phyloP scores from a whole-genome alignment of 2,888 invertebrate species.

The Tholera decimalis region DNA sequence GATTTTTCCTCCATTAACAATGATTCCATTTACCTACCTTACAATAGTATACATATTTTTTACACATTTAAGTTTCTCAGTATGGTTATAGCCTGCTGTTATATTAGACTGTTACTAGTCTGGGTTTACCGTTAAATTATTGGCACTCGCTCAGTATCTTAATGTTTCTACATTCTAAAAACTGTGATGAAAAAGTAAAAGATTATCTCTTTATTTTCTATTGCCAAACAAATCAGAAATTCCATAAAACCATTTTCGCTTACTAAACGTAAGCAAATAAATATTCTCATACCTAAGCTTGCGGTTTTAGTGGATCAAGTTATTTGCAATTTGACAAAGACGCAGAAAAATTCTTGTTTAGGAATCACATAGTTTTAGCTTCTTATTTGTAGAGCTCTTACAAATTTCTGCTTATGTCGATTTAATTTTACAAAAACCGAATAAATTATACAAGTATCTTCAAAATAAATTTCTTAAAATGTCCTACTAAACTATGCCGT shows the following conservation, averaged over 20 bases:
- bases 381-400: not conserved
- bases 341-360: slow-evolving; percentile 24
- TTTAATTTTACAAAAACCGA: no score
- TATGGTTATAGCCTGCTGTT: not conserved
- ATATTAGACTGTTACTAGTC: not conserved
- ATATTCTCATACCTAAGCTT: slow-evolving; percentile 24
- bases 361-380: not conserved
- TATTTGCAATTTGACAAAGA: slow-evolving; percentile 50
- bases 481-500: slow-evolving; percentile 2
- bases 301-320: slow-evolving; percentile 46
- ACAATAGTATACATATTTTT: not conserved
- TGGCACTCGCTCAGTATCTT: not conserved
- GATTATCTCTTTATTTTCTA: not conserved
- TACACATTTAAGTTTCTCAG: not conserved
- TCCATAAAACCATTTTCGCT: slow-evolving; percentile 24
- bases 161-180: not conserved
- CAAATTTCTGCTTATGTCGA: no score
- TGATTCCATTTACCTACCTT: slow-evolving; percentile 1
- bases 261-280: slow-evolving; percentile 42
- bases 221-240: not conserved
- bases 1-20: slow-evolving; percentile 32
- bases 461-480: slow-evolving; percentile 4
- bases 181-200: not conserved
- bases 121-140: not conserved
- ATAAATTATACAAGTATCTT: no score